phyloP scores from a whole-genome alignment of 1,140 invertebrate species.

The Littorina saxatilis region DNA sequence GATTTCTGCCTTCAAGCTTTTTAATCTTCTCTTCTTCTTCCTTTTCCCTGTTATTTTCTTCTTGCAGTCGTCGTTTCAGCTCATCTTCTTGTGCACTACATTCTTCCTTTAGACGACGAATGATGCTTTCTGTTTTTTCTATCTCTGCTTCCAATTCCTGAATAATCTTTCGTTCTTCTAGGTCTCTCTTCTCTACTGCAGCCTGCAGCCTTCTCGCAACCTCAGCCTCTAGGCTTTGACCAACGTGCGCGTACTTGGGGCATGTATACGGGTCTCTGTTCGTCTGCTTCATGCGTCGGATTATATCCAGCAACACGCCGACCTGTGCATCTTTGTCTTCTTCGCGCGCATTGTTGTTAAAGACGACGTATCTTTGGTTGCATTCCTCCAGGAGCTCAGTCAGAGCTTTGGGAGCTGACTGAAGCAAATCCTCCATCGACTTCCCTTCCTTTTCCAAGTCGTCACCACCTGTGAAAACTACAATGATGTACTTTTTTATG shows the following conservation, averaged over 20 bases:
- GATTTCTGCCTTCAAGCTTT: too few relatives aligned
- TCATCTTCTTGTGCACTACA: neutral
- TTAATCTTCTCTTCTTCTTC: neutral
- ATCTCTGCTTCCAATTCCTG: neutral
- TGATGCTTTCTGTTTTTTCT: neutral
- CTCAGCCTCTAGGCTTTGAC: neutral
- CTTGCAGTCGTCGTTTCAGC: neutral
- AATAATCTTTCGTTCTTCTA: neutral
- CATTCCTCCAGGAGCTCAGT: slow-evolving; percentile 3
- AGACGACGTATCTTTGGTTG: neutral
- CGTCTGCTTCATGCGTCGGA: neutral
- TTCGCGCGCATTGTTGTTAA: slow-evolving; percentile 20
- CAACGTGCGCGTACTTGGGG: neutral
- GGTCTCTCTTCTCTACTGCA: neutral
- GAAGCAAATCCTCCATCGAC: neutral
- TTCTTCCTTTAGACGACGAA: neutral
- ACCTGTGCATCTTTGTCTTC: slow-evolving; percentile 14
- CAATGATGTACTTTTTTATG: slow-evolving; percentile 31
- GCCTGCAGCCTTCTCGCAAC: slow-evolving; percentile 2
- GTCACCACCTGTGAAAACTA: slow-evolving; percentile 41
- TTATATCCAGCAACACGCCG: neutral
- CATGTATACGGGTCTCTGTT: slow-evolving; percentile 1
- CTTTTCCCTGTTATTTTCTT: neutral
- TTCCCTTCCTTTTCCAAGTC: slow-evolving; percentile 19
- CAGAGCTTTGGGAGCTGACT: slow-evolving; percentile 3